phyloP scores from a whole-genome alignment of 1,140 invertebrate species.

The Latrodectus geometricus region DNA sequence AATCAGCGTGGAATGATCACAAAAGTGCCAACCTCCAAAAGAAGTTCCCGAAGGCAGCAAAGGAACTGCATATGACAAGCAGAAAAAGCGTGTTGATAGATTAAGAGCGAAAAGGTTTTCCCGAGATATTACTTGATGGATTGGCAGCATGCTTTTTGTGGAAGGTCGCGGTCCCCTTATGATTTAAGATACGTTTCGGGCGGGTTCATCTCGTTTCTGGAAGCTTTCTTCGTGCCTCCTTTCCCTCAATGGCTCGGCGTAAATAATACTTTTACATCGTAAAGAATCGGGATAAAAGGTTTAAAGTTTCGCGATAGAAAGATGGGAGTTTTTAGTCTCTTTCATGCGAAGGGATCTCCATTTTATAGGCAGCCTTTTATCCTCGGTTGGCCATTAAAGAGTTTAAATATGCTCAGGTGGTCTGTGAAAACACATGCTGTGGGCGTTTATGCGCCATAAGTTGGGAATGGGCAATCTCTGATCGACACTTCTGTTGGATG shows the following conservation, averaged over 20 bases:
- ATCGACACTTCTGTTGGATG: too few species aligned
- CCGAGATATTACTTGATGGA: constrained; percentile 35
- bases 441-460: neutral
- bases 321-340: constrained; percentile 6
- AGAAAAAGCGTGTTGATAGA: constrained; percentile 52
- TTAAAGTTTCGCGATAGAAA: constrained; percentile 12
- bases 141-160: constrained; percentile 21
- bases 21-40: constrained; percentile 18
- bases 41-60: neutral
- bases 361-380: neutral
- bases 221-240: neutral
- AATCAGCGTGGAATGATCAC: neutral
- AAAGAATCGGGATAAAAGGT: constrained; percentile 30
- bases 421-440: neutral
- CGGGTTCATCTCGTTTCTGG: constrained; percentile 13
- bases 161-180: neutral
- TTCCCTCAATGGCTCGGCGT: constrained; percentile 22
- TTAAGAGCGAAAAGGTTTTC: constrained; percentile 42
- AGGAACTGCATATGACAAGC: constrained; percentile 42
- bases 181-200: constrained; percentile 44
- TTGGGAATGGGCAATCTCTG: neutral
- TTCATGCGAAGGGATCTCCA: neutral
- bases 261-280: constrained; percentile 41
- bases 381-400: neutral
- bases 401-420: neutral